Percentiles rank a stretch among this genome's conserved stretches.
Conservation (phyloP, 2,888 invertebrate genomes). For the Bursaphelenchus okinawaensis region DNA sequence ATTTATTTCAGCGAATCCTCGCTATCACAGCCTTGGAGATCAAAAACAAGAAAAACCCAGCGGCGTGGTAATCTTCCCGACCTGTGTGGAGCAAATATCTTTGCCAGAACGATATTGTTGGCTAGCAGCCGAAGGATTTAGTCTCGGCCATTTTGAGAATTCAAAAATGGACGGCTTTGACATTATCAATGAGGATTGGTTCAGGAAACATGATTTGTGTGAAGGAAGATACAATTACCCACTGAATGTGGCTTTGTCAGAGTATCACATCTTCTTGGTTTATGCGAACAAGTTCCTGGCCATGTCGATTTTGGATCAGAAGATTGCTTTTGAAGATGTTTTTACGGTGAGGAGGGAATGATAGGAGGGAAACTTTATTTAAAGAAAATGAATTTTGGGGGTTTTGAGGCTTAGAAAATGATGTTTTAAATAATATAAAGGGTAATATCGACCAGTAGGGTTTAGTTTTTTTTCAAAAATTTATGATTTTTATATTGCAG, state of each 20-base stretch:
- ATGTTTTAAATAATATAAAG: too few species aligned
- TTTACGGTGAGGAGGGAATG: slow-evolving; percentile 3
- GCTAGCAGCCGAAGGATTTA: slow-evolving; percentile 22
- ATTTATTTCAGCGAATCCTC: slow-evolving; percentile 9
- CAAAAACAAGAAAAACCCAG: slow-evolving; percentile 14
- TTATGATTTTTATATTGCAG: too few species aligned
- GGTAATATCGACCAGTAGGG: too few species aligned
- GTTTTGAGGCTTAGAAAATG: neutral
- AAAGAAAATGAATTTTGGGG: neutral
- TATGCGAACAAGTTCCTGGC: slow-evolving; percentile 44
- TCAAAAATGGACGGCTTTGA: slow-evolving; percentile 12
- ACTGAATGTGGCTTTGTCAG: slow-evolving; percentile 45
- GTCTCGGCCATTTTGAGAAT: slow-evolving; percentile 19
- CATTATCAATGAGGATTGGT: slow-evolving; percentile 18
- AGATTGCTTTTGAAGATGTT: slow-evolving; percentile 46
- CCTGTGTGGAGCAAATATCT: slow-evolving; percentile 3
- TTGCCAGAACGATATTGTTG: slow-evolving; percentile 19
- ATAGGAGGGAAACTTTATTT: neutral
- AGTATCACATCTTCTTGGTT: slow-evolving; percentile 47
- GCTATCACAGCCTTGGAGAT: neutral
- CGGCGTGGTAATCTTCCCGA: slow-evolving; percentile 21
- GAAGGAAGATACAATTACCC: slow-evolving; percentile 49
- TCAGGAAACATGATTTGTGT: slow-evolving; percentile 32
- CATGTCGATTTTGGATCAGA: slow-evolving; percentile 42
- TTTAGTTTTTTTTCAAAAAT: too few species aligned